Base-by-base conservation (phyloP, 1,140 invertebrate genomes). In the Notospermus geniculatus region DNA sequence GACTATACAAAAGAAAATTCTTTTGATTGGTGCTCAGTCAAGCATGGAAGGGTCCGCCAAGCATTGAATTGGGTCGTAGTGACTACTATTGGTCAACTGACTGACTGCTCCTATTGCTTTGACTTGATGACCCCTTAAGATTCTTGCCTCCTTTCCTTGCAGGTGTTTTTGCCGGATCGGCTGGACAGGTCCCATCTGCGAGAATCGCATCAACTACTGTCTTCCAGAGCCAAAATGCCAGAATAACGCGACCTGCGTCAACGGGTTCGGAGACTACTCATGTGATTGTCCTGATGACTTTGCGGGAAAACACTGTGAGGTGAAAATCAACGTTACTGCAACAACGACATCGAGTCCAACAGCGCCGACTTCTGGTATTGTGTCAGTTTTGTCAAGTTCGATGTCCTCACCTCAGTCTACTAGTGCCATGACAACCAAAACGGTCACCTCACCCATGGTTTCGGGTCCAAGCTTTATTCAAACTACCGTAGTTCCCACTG, bases 161-260 rank as follows among this genome's bases (percentile, higher is more conserved):
- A 95, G 91, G 74, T 97, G 95, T 74, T 90, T 94, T 74, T 97
- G 95, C 81, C 77, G 90, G 43, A 88, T 92, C 41, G 95, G 95
- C 28, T 97, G 94, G 93, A 93, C 95, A 80, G 95, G 95, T 64
- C 88, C 90, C 69, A 88, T 89, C 63, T 98, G 95, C 80, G 91
- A 95, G 77, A 87, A 87, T 11, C 96, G 97, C 74, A 60, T 67
- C 25, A 50, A 67, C 56, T 62, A 67, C 52, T 67, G 59, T 39
- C 11, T 36, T 41, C 59, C 67, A 46, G 62, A 32, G 29, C 59
- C 25, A 50, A 52, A 19, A 62, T 72, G 69, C 56, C 25, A 54
- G 27, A 53, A 64, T 7, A 57, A 65, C 32, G 71, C 64, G 11
- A 60, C 28, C 17, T 71, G 74, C 54, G 25, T 66, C 36, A 67